A percentile compares a stretch with the other conserved stretches of the same genome.
Conservation (phyloP, 2,113 vertebrate species). For the Microcebus jonahi region DNA sequence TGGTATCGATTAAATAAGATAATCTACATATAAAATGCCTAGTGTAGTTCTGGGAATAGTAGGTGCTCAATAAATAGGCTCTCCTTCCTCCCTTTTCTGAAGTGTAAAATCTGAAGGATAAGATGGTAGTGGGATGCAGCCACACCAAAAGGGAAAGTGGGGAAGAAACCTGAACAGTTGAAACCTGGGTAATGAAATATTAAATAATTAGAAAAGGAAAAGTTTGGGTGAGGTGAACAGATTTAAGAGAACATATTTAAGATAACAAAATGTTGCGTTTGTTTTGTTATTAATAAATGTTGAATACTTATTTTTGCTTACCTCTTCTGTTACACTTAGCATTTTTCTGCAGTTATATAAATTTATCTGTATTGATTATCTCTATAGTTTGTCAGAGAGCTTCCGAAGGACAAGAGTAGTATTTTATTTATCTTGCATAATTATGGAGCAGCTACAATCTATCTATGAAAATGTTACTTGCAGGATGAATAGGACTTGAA, state of each 20-base stretch:
- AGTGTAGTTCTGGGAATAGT: background rate
- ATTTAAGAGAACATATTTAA: background rate
- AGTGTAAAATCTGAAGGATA: conserved; percentile 2
- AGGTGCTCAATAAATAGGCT: background rate
- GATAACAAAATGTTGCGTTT: background rate
- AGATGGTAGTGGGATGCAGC: background rate
- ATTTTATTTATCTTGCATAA: conserved; percentile 9
- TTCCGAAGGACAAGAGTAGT: background rate
- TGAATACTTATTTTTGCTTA: background rate
- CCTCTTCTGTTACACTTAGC: background rate
- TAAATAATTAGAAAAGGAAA: conserved; percentile 6
- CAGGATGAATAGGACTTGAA: background rate
- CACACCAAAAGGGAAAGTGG: background rate
- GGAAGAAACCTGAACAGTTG: background rate
- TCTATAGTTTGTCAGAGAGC: background rate
- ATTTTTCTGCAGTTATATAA: background rate
- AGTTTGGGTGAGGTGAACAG: background rate
- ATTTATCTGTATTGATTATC: background rate
- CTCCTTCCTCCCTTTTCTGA: background rate
- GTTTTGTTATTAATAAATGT: conserved; percentile 42
- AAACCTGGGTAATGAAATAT: background rate
- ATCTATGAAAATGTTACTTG: background rate
- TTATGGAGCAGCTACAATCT: background rate
- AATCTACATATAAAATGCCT: background rate
- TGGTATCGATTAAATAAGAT: background rate